phyloP scores from a whole-genome alignment of 2,113 vertebrate genomes.

The Andinoacara biseriatus region DNA sequence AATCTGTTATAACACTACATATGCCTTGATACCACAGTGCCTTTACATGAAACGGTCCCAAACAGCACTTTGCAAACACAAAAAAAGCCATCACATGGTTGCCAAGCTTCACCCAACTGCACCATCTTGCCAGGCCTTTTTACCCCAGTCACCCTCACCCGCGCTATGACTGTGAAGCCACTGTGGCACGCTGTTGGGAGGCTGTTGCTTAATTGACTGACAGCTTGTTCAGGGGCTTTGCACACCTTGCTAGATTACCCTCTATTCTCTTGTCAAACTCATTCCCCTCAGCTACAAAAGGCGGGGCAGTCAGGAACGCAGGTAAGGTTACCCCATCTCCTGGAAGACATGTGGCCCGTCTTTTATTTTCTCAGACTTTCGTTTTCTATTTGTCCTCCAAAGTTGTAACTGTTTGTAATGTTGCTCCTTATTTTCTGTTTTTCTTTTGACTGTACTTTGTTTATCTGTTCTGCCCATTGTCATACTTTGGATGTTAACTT shows the following conservation, averaged over 20 bases:
- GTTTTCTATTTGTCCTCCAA: conserved; percentile 56
- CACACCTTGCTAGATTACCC: conserved; percentile 79
- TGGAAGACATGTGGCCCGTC: conserved; percentile 70
- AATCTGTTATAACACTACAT: conserved; percentile 12
- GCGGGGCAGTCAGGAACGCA: conserved; percentile 82
- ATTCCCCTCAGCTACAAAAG: conserved; percentile 86
- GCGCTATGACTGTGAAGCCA: conserved; percentile 66
- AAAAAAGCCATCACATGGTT: not conserved
- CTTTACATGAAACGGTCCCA: conserved; percentile 45
- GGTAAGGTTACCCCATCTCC: conserved; percentile 80
- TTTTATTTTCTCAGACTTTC: conserved; percentile 62
- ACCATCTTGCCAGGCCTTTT: conserved; percentile 42
- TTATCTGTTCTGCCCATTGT: conserved; percentile 72
- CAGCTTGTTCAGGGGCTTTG: conserved; percentile 70
- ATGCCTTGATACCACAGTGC: conserved; percentile 51
- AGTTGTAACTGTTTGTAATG: conserved; percentile 66
- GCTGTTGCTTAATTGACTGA: conserved; percentile 69
- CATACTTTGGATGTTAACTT: conserved; percentile 61
- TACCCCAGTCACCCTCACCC: conserved; percentile 31
- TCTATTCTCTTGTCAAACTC: conserved; percentile 85
- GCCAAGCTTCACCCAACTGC: conserved; percentile 34
- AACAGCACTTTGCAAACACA: conserved; percentile 31
- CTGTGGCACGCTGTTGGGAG: conserved; percentile 64
- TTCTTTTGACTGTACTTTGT: conserved; percentile 61
- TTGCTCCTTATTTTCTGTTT: conserved; percentile 63